Conservation (phyloP, 37 sponge, comb jelly and placozoan species). For the Tethya wilhelma region DNA sequence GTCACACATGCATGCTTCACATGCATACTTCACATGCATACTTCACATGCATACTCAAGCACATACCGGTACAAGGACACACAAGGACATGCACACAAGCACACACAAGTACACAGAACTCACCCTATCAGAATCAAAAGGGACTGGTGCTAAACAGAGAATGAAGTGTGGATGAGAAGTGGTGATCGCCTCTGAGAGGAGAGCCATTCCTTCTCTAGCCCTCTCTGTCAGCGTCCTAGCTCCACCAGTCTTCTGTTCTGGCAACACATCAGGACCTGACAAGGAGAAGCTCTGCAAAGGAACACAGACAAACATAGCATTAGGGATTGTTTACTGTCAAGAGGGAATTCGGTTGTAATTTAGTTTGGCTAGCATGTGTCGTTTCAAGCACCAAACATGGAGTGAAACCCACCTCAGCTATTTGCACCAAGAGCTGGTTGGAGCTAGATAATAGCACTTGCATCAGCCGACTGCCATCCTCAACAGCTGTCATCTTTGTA, state of each 20-base stretch:
- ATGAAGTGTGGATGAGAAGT: conserved; percentile 37
- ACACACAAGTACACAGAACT: too few species aligned
- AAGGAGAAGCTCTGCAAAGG: too few species aligned
- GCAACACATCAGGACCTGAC: conserved; percentile 10
- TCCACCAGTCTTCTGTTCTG: background rate
- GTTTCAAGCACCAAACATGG: too few species aligned
- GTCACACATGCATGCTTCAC: too few species aligned
- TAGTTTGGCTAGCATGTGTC: too few species aligned
- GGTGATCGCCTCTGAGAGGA: conserved; percentile 18
- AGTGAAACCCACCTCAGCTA: background rate
- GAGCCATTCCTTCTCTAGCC: conserved; percentile 1
- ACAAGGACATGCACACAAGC: too few species aligned
- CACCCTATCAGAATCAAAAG: background rate
- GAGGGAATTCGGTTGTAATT: too few species aligned
- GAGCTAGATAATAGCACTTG: background rate
- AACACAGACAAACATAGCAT: too few species aligned
- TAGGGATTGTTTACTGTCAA: too few species aligned
- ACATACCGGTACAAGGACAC: too few species aligned
- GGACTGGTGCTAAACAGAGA: background rate
- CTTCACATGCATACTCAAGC: too few species aligned
- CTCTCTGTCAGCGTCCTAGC: background rate
- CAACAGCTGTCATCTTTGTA: background rate
- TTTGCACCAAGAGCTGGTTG: background rate
- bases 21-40: too few species aligned
- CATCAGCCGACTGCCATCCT: background rate